Evolutionary conservation across 2,113 vertebrate genomes (phyloP), one percentile per base, ranked within the genome.

Genomic region (Hymenochirus boettgeri): DNA sequence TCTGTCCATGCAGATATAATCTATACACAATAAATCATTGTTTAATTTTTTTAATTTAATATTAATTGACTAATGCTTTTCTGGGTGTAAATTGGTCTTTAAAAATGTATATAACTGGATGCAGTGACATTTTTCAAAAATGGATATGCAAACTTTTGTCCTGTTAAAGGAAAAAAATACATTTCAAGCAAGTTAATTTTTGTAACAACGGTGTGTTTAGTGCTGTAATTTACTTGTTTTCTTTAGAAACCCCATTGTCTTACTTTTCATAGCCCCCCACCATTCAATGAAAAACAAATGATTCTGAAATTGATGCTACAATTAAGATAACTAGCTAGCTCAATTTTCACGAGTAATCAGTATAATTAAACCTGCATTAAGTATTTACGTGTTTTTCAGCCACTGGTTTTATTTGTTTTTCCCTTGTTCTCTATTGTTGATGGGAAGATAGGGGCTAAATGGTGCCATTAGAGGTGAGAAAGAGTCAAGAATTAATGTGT

Each of bases 301-400:
- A 17, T 42, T 1, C 13, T 57, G 27, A 19, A 33, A 18, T 33
- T 35, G 23, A 57, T 57, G 26, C 18, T 8, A 7, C 26, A 57
- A 57, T 57, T 57, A 35, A 13, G 50, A 18, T n/a, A 35, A 35
- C n/a, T 22, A 35, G 7, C n/a, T 22, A 35, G 7, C 18, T 35
- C 2, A 2, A 19, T 35, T 57, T 35, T 35, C 31, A 57, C 7
- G 19, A 35, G 29, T 29, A 35, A 35, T 35, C 17, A n/a, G 27
- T n/a, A 57, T 57, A 57, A 57, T 35, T 33, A 37, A 22, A 18
- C 54, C 19, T 18, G 21, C 23, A 57, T 57, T 55, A 22, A 37
- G 15, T n/a, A 22, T 26, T 29, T 27, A 18, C 3, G 29, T 37
- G 19, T 13, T 27, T 57, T 18, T n/a, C 52, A 26, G 5, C 18